Evolutionary conservation across 2,797 vertebrate genomes (phyloP).

Genomic region (Hybognathus amarus): DNA sequence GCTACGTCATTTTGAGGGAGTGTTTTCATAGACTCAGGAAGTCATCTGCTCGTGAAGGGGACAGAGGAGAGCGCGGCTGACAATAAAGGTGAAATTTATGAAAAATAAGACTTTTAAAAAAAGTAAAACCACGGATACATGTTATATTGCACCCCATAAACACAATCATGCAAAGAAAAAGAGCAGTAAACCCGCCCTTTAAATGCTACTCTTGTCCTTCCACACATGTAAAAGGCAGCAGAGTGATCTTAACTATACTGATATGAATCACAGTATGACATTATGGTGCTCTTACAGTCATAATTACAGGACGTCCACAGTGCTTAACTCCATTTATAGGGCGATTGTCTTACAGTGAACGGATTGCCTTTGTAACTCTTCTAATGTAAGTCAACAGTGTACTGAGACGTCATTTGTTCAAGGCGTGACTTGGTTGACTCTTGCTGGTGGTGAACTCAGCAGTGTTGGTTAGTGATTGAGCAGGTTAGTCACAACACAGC

Average conservation of each 20-base stretch:
- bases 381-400: not conserved
- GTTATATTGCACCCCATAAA: too few species aligned
- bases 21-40: too few species aligned
- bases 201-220: not conserved
- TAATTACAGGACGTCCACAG: not conserved
- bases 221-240: not conserved
- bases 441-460: not conserved
- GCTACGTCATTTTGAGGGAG: too few species aligned
- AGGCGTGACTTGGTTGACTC: not conserved
- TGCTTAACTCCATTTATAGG: conserved; percentile 8
- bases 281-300: not conserved
- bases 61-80: too few species aligned
- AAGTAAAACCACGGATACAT: too few species aligned
- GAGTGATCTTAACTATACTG: not conserved
- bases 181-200: too few species aligned
- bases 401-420: not conserved
- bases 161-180: too few species aligned
- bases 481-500: not conserved
- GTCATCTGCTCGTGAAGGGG: too few species aligned
- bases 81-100: too few species aligned
- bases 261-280: not conserved
- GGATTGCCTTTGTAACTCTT: not conserved
- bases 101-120: too few species aligned
- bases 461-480: not conserved
- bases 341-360: not conserved